Base-by-base conservation (phyloP, 1,140 invertebrate genomes). In the Pogonomyrmex californicus region DNA sequence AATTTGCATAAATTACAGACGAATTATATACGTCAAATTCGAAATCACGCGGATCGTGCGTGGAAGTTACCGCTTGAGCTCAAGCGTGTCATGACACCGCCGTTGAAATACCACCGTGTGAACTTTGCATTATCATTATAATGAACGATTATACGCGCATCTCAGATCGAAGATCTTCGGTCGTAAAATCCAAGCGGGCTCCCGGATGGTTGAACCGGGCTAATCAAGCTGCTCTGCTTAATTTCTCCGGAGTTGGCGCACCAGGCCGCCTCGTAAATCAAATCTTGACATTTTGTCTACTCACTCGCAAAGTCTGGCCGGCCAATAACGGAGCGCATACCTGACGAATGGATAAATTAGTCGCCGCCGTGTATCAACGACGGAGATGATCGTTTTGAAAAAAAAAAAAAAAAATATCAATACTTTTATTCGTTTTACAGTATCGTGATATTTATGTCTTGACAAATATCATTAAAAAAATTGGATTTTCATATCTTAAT, bases 251-350 rank as follows among this genome's bases (percentile, higher is more conserved):
- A 62, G 54, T 62, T 62, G 79, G 68, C 68, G 66, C 79, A 58
- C 14, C 68, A 17, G 54, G 30, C 56, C 41, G 41, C 30, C 68
- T 83, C 79, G 54, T 83, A 73, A 83, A 83, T 83, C 68, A 83
- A 83, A 83, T 60, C 79, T 83, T 83, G 79, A 83, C 79, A 60
- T 83, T 83, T 83, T 83, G 79, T 83, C 68, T 83, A 83, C 44
- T 83, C 68, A 73, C 41, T 70, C 44, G 41, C 54, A n/a, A 47
- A 58, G 54, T 6, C 68, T 4, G 54, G 17, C 54, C 41, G 44
- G 38, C 68, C 41, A 83, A 60, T 62, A 83, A 83, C 79, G 54
- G 54, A 10, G n/a, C 41, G 68, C 79, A 75, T 83, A 83, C 56
- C 68, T 83, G 54, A 73, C 51, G 66, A 49, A 82, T 82, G n/a